A percentile compares a stretch with the other conserved stretches of the same genome.
Evolutionary conservation across 1,140 invertebrate genomes (phyloP).

Genomic region (Pseudomyrmex concolor): DNA sequence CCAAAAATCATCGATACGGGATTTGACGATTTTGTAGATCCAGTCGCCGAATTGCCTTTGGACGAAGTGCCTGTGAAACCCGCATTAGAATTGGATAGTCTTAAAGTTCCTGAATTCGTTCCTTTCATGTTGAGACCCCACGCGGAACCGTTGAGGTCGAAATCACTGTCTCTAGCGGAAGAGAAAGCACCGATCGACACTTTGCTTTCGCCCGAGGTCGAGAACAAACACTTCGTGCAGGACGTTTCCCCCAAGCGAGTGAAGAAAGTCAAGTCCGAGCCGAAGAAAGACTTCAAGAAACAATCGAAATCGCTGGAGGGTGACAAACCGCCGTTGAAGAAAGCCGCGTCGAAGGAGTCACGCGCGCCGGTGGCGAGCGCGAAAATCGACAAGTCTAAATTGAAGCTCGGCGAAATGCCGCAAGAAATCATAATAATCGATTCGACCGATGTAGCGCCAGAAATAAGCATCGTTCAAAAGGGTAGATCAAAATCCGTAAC

Average conservation of each 20-base stretch:
- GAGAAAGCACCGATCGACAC: conserved; percentile 84
- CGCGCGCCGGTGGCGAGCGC: conserved; percentile 76
- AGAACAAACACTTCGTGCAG: conserved; percentile 82
- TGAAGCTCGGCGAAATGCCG: conserved; percentile 83
- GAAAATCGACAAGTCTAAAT: conserved; percentile 83
- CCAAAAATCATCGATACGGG: conserved; percentile 84
- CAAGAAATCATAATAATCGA: conserved; percentile 85
- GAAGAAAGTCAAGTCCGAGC: conserved; percentile 79
- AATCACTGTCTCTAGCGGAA: conserved; percentile 83
- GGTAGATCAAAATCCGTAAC: conserved; percentile 83
- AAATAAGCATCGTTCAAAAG: conserved; percentile 83
- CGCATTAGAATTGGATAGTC: conserved; percentile 81
- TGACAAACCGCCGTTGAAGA: conserved; percentile 82
- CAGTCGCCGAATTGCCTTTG: conserved; percentile 83
- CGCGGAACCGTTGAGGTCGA: conserved; percentile 82
- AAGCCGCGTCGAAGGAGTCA: conserved; percentile 79
- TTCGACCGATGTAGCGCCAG: conserved; percentile 80
- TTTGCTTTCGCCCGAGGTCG: conserved; percentile 81
- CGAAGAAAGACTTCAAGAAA: conserved; percentile 83
- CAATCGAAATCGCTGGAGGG: conserved; percentile 84
- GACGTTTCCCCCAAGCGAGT: conserved; percentile 81
- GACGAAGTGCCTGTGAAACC: conserved; percentile 84
- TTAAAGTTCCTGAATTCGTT: conserved; percentile 84
- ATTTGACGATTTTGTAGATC: conserved; percentile 83
- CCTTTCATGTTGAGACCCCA: conserved; percentile 82